Conservation (phyloP, 2,888 invertebrate species). For the Penaeus monodon region DNA sequence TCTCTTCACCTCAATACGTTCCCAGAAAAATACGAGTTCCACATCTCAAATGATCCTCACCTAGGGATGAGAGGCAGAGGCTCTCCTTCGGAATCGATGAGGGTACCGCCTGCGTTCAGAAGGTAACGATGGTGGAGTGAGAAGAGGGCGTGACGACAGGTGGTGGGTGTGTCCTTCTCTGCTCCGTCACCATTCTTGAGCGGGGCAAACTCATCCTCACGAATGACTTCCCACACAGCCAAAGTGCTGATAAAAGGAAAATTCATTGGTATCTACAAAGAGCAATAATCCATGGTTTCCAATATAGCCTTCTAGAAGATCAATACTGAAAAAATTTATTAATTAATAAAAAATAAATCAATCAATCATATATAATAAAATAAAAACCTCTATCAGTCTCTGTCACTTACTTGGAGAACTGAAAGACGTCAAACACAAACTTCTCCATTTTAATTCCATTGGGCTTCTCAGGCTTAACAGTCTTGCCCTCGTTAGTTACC, state of each 20-base stretch:
- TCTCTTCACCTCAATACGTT: not conserved
- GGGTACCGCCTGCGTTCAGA: constrained; percentile 83
- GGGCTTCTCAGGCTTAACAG: constrained; percentile 82
- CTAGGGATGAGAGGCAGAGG: constrained; percentile 70
- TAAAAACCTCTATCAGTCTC: not conserved
- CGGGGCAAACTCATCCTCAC: constrained; percentile 96
- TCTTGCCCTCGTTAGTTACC: constrained; percentile 79
- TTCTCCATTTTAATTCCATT: constrained; percentile 99
- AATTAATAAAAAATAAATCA: not conserved
- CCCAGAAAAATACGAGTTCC: no score
- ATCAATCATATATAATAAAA: not conserved
- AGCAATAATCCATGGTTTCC: not conserved
- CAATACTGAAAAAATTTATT: not conserved
- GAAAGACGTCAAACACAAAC: constrained; percentile 98
- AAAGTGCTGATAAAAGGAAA: constrained; percentile 75
- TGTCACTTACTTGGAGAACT: constrained; percentile 80
- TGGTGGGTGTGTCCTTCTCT: constrained; percentile 91
- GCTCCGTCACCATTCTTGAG: constrained; percentile 92
- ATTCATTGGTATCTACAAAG: not conserved
- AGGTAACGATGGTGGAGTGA: constrained; percentile 84
- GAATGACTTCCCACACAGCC: constrained; percentile 90
- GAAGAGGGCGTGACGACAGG: constrained; percentile 84
- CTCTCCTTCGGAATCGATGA: constrained; percentile 72
- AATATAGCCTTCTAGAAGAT: no score
- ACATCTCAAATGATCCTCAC: constrained; percentile 15